Conservation (phyloP, 2,113 vertebrate genomes). For the Penelope pileata region DNA sequence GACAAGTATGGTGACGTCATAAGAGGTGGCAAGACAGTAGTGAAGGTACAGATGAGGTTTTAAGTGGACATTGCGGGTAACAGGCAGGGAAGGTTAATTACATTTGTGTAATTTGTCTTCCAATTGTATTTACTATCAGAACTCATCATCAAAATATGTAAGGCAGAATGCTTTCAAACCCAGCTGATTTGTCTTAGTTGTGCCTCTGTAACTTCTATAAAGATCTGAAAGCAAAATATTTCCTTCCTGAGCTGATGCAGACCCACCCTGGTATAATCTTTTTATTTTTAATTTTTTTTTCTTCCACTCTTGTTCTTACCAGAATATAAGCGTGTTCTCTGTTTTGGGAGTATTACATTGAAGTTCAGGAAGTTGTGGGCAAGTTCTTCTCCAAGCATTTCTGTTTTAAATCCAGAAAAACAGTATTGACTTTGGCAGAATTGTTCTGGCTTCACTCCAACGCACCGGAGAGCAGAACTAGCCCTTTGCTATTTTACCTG, state of each 20-base stretch:
- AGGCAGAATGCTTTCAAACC: neutral
- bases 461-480: neutral
- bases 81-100: neutral
- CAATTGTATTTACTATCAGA: neutral
- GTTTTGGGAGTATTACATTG: neutral
- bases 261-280: neutral
- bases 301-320: neutral
- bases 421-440: neutral
- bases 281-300: neutral
- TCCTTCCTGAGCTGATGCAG: neutral
- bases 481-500: neutral
- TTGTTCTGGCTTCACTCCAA: neutral
- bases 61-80: neutral
- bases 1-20: neutral
- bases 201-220: neutral
- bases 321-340: neutral
- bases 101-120: neutral
- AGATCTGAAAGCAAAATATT: neutral
- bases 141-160: neutral
- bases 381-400: neutral
- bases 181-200: neutral
- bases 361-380: neutral
- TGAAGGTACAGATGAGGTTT: neutral
- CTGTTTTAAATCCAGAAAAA: neutral
- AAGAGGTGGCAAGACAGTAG: neutral